Percentiles rank a stretch among this genome's conserved stretches.
phyloP scores from a whole-genome alignment of 1,140 invertebrate genomes.

The Gonatopus flavifemur region DNA sequence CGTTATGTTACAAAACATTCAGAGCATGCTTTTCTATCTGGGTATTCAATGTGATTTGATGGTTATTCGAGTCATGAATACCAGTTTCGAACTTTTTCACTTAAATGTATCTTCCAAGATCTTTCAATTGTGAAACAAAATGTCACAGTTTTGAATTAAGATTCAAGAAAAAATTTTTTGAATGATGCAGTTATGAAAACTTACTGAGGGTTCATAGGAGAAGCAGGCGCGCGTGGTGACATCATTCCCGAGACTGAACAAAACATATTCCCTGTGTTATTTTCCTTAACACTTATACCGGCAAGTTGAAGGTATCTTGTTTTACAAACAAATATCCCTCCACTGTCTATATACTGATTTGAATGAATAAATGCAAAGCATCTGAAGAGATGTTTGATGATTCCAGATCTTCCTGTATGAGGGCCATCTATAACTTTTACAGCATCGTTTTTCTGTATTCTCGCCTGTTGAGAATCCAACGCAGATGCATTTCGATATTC shows the following conservation, averaged over 20 bases:
- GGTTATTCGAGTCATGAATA: too few relatives aligned
- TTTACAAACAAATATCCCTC: slow-evolving; percentile 97
- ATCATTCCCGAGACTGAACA: slow-evolving; percentile 67
- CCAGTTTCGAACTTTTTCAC: too few relatives aligned
- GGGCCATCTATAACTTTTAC: slow-evolving; percentile 97
- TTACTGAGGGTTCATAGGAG: slow-evolving; percentile 90
- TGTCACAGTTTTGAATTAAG: too few relatives aligned
- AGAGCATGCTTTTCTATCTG: too few relatives aligned
- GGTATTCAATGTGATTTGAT: too few relatives aligned
- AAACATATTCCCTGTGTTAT: slow-evolving; percentile 28
- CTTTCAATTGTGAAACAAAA: too few relatives aligned
- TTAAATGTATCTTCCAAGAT: too few relatives aligned
- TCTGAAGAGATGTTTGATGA: slow-evolving; percentile 94
- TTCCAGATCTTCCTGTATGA: slow-evolving; percentile 88
- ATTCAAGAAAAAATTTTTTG: too few relatives aligned
- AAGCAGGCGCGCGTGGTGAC: slow-evolving; percentile 85
- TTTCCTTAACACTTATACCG: slow-evolving; percentile 76
- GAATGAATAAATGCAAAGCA: slow-evolving; percentile 94
- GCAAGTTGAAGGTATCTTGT: slow-evolving; percentile 88
- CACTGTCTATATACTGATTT: slow-evolving; percentile 90
- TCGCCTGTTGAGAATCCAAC: slow-evolving; percentile 90
- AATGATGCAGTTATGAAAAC: too few relatives aligned
- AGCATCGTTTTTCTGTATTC: slow-evolving; percentile 90
- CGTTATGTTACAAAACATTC: too few relatives aligned
- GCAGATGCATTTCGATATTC: slow-evolving; percentile 87